Evolutionary conservation across 2,113 vertebrate species (phyloP).

Genomic region (Glaucomys volans): DNA sequence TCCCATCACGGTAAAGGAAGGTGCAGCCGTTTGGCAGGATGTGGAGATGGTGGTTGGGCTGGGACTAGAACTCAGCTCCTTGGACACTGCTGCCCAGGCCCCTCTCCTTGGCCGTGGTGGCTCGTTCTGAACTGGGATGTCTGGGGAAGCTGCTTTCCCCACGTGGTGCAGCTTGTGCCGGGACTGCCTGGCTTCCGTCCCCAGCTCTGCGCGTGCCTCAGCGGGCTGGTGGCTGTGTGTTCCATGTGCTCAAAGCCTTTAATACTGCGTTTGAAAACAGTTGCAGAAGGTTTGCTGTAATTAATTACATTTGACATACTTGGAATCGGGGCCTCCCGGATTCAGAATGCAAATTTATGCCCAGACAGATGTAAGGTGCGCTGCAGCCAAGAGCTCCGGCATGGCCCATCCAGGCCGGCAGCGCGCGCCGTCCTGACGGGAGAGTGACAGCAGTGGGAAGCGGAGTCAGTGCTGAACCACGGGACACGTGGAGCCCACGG

Average conservation of each 20-base stretch:
- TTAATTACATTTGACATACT: conserved; percentile 85
- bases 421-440: not conserved
- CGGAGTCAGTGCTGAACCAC: not conserved
- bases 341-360: conserved; percentile 84
- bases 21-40: not conserved
- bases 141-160: not conserved
- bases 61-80: not conserved
- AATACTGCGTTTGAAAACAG: conserved; percentile 81
- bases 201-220: not conserved
- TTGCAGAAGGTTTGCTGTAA: conserved; percentile 84
- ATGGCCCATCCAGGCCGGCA: conserved; percentile 29
- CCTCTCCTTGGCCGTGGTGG: not conserved
- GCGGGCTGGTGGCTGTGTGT: conserved; percentile 57
- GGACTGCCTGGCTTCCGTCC: not conserved
- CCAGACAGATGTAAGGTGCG: conserved; percentile 80
- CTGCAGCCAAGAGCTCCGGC: conserved; percentile 76
- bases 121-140: not conserved
- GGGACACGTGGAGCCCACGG: not conserved
- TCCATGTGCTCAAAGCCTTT: conserved; percentile 74
- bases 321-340: conserved; percentile 76
- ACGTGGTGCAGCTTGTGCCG: fast-evolving
- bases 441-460: not conserved
- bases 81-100: not conserved
- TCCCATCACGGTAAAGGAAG: not conserved
- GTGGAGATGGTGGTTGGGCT: not conserved